Percentiles rank a stretch among this genome's conserved stretches.
phyloP scores from a whole-genome alignment of 2,113 vertebrate species.

The Chaetodon auriga region DNA sequence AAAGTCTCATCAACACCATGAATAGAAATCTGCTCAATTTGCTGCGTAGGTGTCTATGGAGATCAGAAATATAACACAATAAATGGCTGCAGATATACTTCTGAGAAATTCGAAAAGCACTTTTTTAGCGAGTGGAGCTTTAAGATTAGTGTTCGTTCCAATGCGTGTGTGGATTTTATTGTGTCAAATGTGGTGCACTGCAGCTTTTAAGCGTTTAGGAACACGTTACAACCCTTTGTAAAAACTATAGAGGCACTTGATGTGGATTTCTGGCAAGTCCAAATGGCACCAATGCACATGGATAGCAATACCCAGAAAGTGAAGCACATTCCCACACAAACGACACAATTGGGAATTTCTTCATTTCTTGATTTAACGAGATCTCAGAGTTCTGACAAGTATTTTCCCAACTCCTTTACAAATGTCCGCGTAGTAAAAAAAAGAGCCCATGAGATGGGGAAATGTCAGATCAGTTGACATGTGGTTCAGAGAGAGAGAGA shows the following conservation, averaged over 20 bases:
- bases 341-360: neutral
- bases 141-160: neutral
- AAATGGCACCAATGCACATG: neutral
- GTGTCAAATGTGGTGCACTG: neutral
- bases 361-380: neutral
- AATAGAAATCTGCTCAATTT: neutral
- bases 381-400: neutral
- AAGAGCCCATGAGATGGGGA: slow-evolving; percentile 42
- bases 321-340: neutral
- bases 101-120: neutral
- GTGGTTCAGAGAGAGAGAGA: slow-evolving; percentile 20
- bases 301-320: too few species aligned
- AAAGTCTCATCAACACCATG: neutral
- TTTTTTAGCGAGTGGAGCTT: neutral
- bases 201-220: neutral
- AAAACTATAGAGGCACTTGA: neutral
- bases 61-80: neutral
- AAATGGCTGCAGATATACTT: neutral
- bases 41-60: neutral
- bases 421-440: neutral
- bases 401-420: neutral
- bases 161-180: neutral
- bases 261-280: too few species aligned
- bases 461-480: slow-evolving; percentile 53
- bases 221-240: neutral